Conservation (phyloP, 2,797 vertebrate species). For the Lophotriccus pileatus region DNA sequence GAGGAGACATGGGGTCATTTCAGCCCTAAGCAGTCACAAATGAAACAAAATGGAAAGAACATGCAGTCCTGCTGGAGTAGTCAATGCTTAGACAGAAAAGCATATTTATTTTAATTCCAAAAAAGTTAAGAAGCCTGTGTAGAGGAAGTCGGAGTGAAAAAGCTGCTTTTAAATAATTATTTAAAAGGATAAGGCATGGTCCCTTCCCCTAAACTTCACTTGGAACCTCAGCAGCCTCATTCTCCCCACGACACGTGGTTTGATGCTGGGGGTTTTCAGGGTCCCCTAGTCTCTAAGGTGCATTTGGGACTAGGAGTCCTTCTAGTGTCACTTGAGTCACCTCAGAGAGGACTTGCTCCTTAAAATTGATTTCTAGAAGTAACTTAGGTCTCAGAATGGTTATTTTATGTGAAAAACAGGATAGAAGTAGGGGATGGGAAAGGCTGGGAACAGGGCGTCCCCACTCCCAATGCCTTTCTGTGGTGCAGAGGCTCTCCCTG, state of each 20-base stretch:
- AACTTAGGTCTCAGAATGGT: constrained; percentile 9
- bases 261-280: background rate
- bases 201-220: background rate
- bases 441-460: too few relatives aligned
- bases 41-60: background rate
- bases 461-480: accelerated
- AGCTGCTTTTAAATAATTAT: background rate
- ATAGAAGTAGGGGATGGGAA: background rate
- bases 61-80: background rate
- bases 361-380: constrained; percentile 23
- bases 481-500: accelerated
- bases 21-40: background rate
- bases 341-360: background rate
- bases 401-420: background rate
- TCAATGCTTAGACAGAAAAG: background rate
- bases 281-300: background rate
- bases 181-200: background rate
- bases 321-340: background rate
- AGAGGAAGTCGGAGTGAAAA: background rate
- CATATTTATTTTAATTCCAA: background rate
- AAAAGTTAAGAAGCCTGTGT: background rate
- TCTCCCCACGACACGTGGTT: background rate
- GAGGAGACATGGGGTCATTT: background rate
- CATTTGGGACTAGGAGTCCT: background rate
- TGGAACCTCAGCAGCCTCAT: background rate